Conservation (phyloP, 2,797 vertebrate species). For the Uromys caudimaculatus region DNA sequence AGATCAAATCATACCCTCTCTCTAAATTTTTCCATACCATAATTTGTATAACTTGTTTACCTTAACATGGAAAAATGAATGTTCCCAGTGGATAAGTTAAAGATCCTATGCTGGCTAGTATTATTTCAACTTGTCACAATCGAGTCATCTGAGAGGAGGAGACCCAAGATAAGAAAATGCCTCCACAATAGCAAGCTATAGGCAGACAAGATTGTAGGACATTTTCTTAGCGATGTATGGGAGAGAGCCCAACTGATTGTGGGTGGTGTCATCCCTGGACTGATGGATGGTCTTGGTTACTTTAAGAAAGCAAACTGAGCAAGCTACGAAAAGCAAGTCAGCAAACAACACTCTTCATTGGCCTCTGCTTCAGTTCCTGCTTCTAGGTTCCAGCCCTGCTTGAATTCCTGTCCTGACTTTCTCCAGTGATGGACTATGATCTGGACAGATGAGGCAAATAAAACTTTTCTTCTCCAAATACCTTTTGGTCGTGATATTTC, state of each 20-base stretch:
- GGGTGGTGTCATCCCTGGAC: not conserved
- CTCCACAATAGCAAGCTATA: not conserved
- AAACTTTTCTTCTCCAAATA: not conserved
- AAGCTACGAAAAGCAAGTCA: not conserved
- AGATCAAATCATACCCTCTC: not conserved
- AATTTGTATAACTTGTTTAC: not conserved
- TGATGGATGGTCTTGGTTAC: not conserved
- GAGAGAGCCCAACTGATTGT: not conserved
- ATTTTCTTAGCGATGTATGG: not conserved
- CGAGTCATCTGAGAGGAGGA: not conserved
- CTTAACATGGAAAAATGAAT: not conserved
- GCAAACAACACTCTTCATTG: not conserved
- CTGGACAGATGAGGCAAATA: not conserved
- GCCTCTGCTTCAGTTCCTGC: not conserved
- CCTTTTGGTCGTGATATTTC: not conserved
- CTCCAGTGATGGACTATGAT: not conserved
- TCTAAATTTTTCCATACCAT: not conserved
- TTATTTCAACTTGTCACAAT: not conserved
- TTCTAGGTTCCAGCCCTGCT: too few relatives aligned
- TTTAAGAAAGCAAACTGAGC: not conserved
- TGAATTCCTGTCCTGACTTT: too few relatives aligned
- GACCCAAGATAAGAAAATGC: not conserved
- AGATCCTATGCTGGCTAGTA: not conserved
- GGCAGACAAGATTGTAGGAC: not conserved
- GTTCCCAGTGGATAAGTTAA: slow-evolving; percentile 41